Percentiles rank a stretch among this genome's conserved stretches.
phyloP scores from a whole-genome alignment of 1,140 invertebrate species.

The Drosophila seguyi region DNA sequence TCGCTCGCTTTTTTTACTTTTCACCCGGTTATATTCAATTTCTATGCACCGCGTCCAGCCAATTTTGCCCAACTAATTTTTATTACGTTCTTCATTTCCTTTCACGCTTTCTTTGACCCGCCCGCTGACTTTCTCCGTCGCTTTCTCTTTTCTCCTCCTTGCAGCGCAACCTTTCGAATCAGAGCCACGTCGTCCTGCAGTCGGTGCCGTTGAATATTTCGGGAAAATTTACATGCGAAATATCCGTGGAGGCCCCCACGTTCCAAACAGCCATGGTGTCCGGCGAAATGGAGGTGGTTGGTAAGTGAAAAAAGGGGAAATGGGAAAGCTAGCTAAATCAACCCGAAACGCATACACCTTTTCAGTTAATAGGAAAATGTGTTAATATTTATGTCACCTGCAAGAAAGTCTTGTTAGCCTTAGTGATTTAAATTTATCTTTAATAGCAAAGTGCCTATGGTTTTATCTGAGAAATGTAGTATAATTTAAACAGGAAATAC shows the following conservation, averaged over 20 bases:
- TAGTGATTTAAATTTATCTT: not conserved
- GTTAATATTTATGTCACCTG: not conserved
- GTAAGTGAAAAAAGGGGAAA: slow-evolving; percentile 86
- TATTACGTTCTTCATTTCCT: slow-evolving; percentile 49
- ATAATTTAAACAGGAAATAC: not conserved
- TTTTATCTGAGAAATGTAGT: no score
- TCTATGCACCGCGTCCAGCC: slow-evolving; percentile 67
- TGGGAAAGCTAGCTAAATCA: not conserved
- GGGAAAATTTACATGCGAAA: slow-evolving; percentile 92
- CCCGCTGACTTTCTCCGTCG: slow-evolving; percentile 26
- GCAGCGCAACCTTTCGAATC: slow-evolving; percentile 87
- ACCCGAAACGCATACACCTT: slow-evolving; percentile 5
- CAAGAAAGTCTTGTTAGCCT: not conserved
- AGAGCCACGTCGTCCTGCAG: slow-evolving; percentile 88
- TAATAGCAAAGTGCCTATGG: not conserved
- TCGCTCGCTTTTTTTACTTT: slow-evolving; percentile 20
- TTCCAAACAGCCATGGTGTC: slow-evolving; percentile 92
- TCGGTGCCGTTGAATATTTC: slow-evolving; percentile 88
- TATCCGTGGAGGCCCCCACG: slow-evolving; percentile 93
- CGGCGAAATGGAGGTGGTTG: slow-evolving; percentile 90
- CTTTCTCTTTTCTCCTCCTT: slow-evolving; percentile 13
- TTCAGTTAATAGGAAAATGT: not conserved
- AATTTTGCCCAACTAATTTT: slow-evolving; percentile 76
- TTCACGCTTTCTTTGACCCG: slow-evolving; percentile 39
- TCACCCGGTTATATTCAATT: slow-evolving; percentile 67